These are phyloP conservation scores for Benitochromis conjunctus DNA, from an alignment of 2,113 vertebrate genomes.

Conservation along the genomic window DNA sequence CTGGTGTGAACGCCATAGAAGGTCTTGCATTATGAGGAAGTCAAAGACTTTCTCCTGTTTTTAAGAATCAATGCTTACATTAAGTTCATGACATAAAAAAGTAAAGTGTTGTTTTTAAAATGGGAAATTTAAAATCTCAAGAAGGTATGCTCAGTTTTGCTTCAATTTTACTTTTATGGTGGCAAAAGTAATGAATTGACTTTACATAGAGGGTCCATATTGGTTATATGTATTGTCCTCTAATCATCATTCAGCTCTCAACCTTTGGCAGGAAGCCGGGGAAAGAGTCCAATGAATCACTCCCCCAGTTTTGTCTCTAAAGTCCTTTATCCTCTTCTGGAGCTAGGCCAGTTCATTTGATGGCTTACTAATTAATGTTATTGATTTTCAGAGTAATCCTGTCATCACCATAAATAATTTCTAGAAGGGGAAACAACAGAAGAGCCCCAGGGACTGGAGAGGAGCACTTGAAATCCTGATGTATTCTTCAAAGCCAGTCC, in stretches of 20 bases:
- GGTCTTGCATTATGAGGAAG: background rate
- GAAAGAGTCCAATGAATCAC: background rate
- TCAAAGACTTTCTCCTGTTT: background rate
- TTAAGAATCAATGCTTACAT: background rate
- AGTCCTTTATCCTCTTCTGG: background rate
- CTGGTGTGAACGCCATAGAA: background rate
- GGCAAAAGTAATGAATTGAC: background rate
- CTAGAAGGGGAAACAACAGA: background rate
- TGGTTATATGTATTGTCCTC: background rate
- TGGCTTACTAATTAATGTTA: conserved; percentile 17
- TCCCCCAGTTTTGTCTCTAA: background rate
- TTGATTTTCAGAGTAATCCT: conserved; percentile 14
- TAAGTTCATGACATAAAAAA: background rate
- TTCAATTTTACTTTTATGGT: background rate
- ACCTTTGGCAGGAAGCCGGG: background rate
- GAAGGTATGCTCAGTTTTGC: background rate
- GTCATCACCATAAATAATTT: background rate
- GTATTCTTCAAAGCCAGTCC: conserved; percentile 13
- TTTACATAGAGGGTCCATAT: background rate
- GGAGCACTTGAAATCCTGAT: conserved; percentile 13
- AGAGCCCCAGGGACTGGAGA: background rate
- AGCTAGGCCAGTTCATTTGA: background rate
- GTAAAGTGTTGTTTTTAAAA: background rate
- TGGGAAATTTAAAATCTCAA: background rate
- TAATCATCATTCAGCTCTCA: background rate